phyloP scores from a whole-genome alignment of 2,888 invertebrate species.

The Himalopsyche anomala region DNA sequence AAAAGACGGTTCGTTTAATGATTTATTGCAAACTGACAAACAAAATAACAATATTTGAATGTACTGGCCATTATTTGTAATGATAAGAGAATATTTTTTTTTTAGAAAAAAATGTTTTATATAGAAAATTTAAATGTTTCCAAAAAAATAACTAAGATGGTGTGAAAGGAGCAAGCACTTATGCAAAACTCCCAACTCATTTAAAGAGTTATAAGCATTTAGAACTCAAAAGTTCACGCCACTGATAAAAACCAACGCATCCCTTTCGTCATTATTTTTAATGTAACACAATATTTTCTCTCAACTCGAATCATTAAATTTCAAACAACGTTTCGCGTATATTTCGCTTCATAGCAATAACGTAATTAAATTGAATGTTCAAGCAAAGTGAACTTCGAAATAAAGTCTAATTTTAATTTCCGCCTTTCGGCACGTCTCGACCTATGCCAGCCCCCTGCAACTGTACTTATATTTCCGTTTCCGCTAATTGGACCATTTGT shows the following conservation, averaged over 20 bases:
- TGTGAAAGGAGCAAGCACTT: no score
- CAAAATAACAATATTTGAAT: no score
- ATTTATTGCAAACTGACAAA: no score
- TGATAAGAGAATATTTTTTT: no score
- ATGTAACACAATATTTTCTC: slow-evolving; percentile 22
- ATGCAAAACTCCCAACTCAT: no score
- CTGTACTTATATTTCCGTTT: slow-evolving; percentile 46
- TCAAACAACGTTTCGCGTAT: slow-evolving; percentile 29
- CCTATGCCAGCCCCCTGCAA: slow-evolving; percentile 45
- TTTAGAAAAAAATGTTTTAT: no score
- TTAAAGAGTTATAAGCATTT: no score
- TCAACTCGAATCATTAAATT: slow-evolving; percentile 17
- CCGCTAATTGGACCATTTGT: slow-evolving; percentile 59
- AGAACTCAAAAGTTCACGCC: not conserved
- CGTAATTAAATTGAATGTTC: slow-evolving; percentile 29
- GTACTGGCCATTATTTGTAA: no score
- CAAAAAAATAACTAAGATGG: no score
- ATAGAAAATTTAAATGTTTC: no score
- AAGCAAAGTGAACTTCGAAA: slow-evolving; percentile 44
- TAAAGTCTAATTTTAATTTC: slow-evolving; percentile 52
- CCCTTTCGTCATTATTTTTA: slow-evolving; percentile 20
- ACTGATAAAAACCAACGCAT: slow-evolving; percentile 30
- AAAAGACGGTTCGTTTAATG: no score
- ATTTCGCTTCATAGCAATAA: slow-evolving; percentile 36
- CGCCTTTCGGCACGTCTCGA: slow-evolving; percentile 50